Conservation (phyloP, 1,140 invertebrate genomes). For the Diprion similis region DNA sequence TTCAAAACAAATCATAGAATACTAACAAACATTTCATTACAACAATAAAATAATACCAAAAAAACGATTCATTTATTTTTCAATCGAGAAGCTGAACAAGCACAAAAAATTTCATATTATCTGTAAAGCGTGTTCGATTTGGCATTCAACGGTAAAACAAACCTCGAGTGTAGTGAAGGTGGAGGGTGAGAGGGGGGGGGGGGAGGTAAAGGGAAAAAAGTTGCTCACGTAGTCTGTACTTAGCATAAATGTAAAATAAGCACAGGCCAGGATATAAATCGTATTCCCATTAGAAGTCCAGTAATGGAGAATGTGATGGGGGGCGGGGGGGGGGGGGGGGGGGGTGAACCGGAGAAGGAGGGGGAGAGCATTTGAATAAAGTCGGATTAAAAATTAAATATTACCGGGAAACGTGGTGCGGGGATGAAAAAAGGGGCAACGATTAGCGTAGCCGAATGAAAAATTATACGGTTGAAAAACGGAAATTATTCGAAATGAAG, state of each 20-base stretch:
- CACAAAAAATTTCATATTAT: too few relatives aligned
- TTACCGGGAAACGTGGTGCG: constrained; percentile 33
- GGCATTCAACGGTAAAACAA: neutral
- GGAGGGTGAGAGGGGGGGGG: neutral
- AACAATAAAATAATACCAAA: too few relatives aligned
- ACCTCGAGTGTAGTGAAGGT: too few relatives aligned
- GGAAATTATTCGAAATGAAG: constrained; percentile 30
- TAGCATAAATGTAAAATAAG: constrained; percentile 61
- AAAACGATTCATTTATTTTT: too few relatives aligned
- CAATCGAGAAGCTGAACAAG: too few relatives aligned
- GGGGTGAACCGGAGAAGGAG: neutral
- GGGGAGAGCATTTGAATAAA: constrained; percentile 49
- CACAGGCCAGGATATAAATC: constrained; percentile 53
- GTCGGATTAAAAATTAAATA: constrained; percentile 57
- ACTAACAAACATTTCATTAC: too few relatives aligned
- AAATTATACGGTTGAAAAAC: constrained; percentile 28
- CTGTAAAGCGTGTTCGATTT: neutral
- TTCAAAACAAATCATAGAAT: too few relatives aligned
- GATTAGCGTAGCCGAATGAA: constrained; percentile 42
- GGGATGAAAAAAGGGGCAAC: constrained; percentile 18
- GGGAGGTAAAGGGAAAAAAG: neutral
- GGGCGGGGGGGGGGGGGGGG: constrained; percentile 11
- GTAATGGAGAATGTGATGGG: constrained; percentile 15
- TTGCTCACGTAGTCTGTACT: constrained; percentile 33
- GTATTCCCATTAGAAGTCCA: constrained; percentile 53